Percentiles rank a stretch among this genome's conserved stretches.
phyloP scores from a whole-genome alignment of 2,113 vertebrate genomes.

The Tragelaphus strepsiceros region DNA sequence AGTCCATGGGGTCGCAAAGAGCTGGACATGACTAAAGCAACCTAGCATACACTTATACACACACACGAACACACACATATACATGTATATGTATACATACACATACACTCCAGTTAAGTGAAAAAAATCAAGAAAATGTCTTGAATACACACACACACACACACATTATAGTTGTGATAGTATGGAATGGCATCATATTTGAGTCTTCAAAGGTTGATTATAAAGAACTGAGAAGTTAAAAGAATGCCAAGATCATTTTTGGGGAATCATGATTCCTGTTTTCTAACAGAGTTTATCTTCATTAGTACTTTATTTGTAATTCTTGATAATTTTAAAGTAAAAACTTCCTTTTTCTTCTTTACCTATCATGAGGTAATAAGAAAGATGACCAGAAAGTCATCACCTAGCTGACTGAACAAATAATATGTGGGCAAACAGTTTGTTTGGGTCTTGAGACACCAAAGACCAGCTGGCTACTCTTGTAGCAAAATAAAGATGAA shows the following conservation, averaged over 20 bases:
- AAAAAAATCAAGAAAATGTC: neutral
- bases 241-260: neutral
- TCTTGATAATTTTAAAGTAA: neutral
- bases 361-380: neutral
- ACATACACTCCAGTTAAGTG: neutral
- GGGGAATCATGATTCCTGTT: neutral
- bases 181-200: neutral
- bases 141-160: neutral
- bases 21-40: neutral
- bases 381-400: slow-evolving; percentile 21
- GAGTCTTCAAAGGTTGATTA: neutral
- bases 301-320: neutral
- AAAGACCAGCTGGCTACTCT: slow-evolving; percentile 58
- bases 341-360: neutral
- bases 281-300: neutral
- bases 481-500: slow-evolving; percentile 60
- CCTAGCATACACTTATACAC: neutral
- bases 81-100: neutral
- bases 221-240: neutral
- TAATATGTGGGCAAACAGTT: neutral
- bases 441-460: slow-evolving; percentile 18
- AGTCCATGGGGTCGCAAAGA: neutral
- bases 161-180: neutral
- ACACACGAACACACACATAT: neutral
- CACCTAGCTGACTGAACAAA: neutral